Evolutionary conservation across 1,140 invertebrate genomes (phyloP).

Genomic region (Coenobita brevimanus): DNA sequence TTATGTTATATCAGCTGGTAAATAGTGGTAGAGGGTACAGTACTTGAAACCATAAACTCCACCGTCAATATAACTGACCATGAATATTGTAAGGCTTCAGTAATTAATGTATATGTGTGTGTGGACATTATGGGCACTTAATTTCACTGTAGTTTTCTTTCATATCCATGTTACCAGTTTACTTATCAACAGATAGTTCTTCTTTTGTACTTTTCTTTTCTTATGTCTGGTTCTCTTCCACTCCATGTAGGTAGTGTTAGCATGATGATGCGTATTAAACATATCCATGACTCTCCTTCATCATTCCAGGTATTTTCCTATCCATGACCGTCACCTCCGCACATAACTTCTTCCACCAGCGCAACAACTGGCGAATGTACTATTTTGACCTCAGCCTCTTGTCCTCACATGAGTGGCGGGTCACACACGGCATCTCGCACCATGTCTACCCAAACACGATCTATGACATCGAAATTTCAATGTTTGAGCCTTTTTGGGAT

Average conservation of each 20-base stretch:
- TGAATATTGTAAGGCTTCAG: no score
- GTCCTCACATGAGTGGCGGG: constrained; percentile 82
- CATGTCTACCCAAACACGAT: constrained; percentile 86
- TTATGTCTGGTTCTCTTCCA: no score
- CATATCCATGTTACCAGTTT: no score
- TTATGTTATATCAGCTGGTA: no score
- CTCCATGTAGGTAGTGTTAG: not conserved
- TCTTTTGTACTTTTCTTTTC: no score
- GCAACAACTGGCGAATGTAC: constrained; percentile 88
- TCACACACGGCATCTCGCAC: constrained; percentile 85
- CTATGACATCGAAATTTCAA: constrained; percentile 82
- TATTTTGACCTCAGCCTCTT: constrained; percentile 82
- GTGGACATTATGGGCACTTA: no score
- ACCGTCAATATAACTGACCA: no score
- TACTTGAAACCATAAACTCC: no score
- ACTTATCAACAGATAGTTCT: no score
- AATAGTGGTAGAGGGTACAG: no score
- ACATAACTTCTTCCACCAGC: constrained; percentile 89
- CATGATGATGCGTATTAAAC: not conserved
- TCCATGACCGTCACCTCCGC: constrained; percentile 73
- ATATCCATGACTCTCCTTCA: not conserved
- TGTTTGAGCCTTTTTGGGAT: constrained; percentile 82
- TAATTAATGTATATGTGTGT: no score
- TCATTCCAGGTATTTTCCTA: constrained; percentile 48
- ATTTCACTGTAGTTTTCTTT: no score